Percentiles rank a stretch among this genome's conserved stretches.
These are phyloP conservation scores for Pituophis catenifer DNA, from an alignment of 2,113 vertebrate species.

Conservation along the genomic window DNA sequence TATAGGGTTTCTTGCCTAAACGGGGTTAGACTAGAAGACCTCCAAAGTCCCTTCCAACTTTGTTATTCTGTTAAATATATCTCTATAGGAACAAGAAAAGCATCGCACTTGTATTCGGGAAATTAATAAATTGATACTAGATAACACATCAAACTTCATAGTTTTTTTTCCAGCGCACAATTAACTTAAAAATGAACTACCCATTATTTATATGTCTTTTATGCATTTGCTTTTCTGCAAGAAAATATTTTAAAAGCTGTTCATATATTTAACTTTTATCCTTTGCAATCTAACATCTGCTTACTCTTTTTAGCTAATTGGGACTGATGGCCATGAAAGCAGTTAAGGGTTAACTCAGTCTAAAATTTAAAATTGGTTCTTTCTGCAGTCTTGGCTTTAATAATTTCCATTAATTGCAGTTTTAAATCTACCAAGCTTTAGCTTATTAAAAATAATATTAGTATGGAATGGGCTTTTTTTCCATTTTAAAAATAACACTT, in stretches of 20 bases:
- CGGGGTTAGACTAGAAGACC: neutral
- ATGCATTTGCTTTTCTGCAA: neutral
- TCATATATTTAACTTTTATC: neutral
- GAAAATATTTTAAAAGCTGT: neutral
- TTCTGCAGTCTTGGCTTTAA: constrained; percentile 36
- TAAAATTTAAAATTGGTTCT: constrained; percentile 56
- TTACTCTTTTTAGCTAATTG: constrained; percentile 50
- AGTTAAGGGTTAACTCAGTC: constrained; percentile 31
- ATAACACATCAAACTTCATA: neutral
- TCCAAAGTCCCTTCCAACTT: neutral
- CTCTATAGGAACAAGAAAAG: neutral
- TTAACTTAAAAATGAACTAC: neutral
- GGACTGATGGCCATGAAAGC: constrained; percentile 11
- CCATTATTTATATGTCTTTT: neutral
- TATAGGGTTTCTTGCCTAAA: neutral
- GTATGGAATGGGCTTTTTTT: constrained; percentile 32
- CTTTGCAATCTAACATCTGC: constrained; percentile 7
- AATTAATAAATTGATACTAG: neutral
- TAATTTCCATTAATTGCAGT: constrained; percentile 39
- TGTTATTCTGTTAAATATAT: neutral
- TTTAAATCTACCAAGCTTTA: constrained; percentile 58
- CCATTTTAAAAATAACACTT: neutral
- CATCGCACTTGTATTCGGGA: neutral
- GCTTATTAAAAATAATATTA: constrained; percentile 62
- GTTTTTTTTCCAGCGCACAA: neutral